Evolutionary conservation across 2,113 vertebrate species (phyloP).

Genomic region (Noctilio leporinus): DNA sequence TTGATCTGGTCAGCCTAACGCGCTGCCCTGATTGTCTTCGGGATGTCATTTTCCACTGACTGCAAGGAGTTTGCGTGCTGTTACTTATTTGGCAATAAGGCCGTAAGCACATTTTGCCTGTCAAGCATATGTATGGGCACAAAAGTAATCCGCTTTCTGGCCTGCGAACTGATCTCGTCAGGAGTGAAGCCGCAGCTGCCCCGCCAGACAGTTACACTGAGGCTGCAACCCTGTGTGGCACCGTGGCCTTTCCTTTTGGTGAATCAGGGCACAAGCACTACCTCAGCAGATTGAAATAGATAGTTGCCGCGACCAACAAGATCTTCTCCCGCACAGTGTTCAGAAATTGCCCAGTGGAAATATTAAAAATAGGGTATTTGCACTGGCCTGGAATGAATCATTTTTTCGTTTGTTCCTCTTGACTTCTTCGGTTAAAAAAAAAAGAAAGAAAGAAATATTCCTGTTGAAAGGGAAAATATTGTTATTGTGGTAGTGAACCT

Average conservation of each 20-base stretch:
- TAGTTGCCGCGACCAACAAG: slow-evolving; percentile 77
- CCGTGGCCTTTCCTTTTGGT: slow-evolving; percentile 75
- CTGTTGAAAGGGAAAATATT: neutral
- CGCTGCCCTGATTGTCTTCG: slow-evolving; percentile 15
- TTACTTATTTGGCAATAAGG: slow-evolving; percentile 73
- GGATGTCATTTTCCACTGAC: slow-evolving; percentile 57
- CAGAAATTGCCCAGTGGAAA: slow-evolving; percentile 71
- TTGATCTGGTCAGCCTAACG: slow-evolving; percentile 34
- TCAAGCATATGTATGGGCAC: slow-evolving; percentile 80
- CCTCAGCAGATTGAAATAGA: slow-evolving; percentile 78
- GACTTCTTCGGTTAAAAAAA: neutral
- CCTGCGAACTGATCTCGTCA: slow-evolving; percentile 79
- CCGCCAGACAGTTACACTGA: slow-evolving; percentile 78
- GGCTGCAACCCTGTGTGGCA: slow-evolving; percentile 72
- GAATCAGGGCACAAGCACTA: slow-evolving; percentile 73
- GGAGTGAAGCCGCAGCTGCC: slow-evolving; percentile 76
- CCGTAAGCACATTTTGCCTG: slow-evolving; percentile 75
- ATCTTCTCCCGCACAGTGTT: slow-evolving; percentile 67
- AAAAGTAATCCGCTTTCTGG: slow-evolving; percentile 78
- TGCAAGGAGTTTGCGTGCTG: slow-evolving; percentile 33
- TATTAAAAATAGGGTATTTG: slow-evolving; percentile 66
- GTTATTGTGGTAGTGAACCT: no score
- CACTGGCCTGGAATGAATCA: slow-evolving; percentile 14
- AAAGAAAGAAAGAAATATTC: neutral
- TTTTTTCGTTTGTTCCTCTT: neutral